Evolutionary conservation across 2,888 invertebrate genomes (phyloP).

Genomic region (Taenaris catops): DNA sequence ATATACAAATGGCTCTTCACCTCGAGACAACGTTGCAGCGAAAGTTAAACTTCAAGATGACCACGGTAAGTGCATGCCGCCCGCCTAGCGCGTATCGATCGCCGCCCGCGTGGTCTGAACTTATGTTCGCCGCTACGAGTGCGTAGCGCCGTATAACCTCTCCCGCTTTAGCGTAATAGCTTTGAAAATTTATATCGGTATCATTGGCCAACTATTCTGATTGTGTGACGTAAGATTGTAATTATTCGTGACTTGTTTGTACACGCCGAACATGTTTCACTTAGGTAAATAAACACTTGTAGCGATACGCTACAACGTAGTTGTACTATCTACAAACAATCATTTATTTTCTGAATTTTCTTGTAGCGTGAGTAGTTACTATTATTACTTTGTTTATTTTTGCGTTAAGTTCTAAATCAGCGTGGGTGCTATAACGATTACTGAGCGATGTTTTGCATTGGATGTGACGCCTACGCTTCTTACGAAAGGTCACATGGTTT

Average conservation of each 20-base stretch:
- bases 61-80: conserved; percentile 73
- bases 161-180: conserved; percentile 30
- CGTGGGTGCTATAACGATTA: conserved; percentile 2
- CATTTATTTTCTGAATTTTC: conserved; percentile 1
- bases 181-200: conserved; percentile 26
- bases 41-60: conserved; percentile 77
- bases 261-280: conserved; percentile 27
- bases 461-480: conserved; percentile 5
- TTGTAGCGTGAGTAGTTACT: not conserved
- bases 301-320: conserved; percentile 36
- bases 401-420: not conserved
- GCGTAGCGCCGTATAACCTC: conserved; percentile 39
- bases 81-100: conserved; percentile 59
- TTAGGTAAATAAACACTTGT: conserved; percentile 71
- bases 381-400: not conserved
- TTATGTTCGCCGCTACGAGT: conserved; percentile 55
- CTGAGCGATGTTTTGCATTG: not conserved
- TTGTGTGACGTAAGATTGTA: conserved; percentile 34
- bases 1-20: conserved; percentile 62
- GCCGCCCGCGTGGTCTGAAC: conserved; percentile 62
- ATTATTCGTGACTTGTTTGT: conserved; percentile 32
- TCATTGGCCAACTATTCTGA: conserved; percentile 14
- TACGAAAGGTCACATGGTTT: conserved; percentile 12
- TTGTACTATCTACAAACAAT: conserved; percentile 10
- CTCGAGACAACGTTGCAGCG: conserved; percentile 75